Conservation (phyloP, 2,113 vertebrate genomes). For the Pterophyllum scalare region DNA sequence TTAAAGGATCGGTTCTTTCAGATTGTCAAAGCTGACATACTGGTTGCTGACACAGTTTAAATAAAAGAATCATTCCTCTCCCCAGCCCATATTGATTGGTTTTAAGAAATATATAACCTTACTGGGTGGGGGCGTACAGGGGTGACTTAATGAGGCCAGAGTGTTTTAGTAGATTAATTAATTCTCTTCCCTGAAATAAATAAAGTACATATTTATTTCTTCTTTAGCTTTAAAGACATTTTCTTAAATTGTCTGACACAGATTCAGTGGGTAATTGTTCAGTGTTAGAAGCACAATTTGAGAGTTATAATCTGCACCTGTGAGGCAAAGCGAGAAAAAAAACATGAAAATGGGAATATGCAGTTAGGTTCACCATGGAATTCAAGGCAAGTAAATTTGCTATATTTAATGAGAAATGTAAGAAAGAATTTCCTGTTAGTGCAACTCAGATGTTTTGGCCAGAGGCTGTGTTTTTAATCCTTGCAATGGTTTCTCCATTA, state of each 20-base stretch:
- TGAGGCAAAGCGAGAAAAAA: background rate
- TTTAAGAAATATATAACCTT: too few relatives aligned
- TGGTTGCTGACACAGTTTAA: too few relatives aligned
- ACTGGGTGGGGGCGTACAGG: background rate
- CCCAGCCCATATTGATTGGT: too few relatives aligned
- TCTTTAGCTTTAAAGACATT: constrained; percentile 22
- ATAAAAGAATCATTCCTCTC: too few relatives aligned
- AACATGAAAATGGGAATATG: background rate
- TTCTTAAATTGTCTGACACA: constrained; percentile 23
- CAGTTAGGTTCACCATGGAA: constrained; percentile 10
- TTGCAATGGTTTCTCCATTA: constrained; percentile 61
- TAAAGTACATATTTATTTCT: constrained; percentile 30
- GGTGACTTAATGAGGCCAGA: constrained; percentile 43
- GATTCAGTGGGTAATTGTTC: background rate
- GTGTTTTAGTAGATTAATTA: constrained; percentile 49
- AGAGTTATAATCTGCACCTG: constrained; percentile 32
- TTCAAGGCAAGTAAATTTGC: constrained; percentile 50
- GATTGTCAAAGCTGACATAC: too few relatives aligned
- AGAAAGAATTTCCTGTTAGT: constrained; percentile 52
- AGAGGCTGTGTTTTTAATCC: constrained; percentile 67
- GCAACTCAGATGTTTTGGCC: constrained; percentile 70
- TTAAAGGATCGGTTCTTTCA: too few relatives aligned
- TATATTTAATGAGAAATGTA: constrained; percentile 62
- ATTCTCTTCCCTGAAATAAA: constrained; percentile 38
- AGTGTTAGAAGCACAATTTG: constrained; percentile 5